Evolutionary conservation across 2,113 vertebrate species (phyloP).

Genomic region (Vombatus ursinus): DNA sequence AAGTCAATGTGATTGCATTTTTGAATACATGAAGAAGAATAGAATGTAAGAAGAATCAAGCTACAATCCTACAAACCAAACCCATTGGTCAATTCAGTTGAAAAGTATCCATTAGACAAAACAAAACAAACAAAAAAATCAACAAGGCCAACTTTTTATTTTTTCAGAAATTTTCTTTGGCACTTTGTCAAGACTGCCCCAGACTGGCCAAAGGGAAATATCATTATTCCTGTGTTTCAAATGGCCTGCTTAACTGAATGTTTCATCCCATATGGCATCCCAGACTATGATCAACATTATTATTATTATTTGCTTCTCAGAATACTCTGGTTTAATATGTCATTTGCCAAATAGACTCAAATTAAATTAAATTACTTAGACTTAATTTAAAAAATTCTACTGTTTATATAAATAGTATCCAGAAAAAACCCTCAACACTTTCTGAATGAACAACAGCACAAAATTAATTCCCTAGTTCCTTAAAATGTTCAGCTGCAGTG

Average conservation of each 20-base stretch:
- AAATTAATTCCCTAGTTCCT: not conserved
- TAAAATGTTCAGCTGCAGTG: not conserved
- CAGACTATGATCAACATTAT: not conserved
- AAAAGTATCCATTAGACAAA: not conserved
- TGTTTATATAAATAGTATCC: not conserved
- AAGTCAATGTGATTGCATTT: not conserved
- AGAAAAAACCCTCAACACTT: not conserved
- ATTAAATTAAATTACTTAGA: not conserved
- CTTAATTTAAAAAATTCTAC: not conserved
- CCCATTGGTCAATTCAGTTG: not conserved
- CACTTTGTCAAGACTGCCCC: not conserved
- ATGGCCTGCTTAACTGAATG: not conserved
- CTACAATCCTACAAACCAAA: not conserved
- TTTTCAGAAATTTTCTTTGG: not conserved
- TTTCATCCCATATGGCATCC: not conserved
- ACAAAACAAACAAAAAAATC: not conserved
- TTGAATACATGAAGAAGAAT: not conserved
- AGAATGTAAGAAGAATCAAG: not conserved
- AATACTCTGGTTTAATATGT: not conserved
- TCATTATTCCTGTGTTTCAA: not conserved
- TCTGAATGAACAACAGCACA: not conserved
- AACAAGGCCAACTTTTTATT: not conserved
- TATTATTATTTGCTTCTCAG: not conserved
- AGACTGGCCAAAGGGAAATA: not conserved
- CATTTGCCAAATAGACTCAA: not conserved